phyloP scores from a whole-genome alignment of 2,113 vertebrate genomes.

The Aspiorhynchus laticeps region DNA sequence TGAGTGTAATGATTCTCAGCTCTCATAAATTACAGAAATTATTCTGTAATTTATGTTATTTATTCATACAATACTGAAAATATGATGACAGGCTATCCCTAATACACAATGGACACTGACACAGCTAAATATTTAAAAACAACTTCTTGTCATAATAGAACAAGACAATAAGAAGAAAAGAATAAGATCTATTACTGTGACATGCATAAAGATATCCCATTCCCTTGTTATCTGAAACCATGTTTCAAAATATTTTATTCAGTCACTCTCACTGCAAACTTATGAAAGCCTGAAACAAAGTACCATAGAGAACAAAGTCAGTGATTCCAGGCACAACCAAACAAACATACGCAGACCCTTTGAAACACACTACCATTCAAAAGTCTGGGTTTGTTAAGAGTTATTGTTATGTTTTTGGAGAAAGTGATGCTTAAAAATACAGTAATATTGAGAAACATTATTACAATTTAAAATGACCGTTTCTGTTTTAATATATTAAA shows the following conservation, averaged over 20 bases:
- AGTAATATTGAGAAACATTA: neutral
- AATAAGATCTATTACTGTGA: slow-evolving; percentile 1
- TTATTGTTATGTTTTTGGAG: neutral
- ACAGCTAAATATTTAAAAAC: neutral
- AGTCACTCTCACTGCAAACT: slow-evolving; percentile 1
- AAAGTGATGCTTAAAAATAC: neutral
- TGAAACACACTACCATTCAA: neutral
- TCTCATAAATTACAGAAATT: too few species aligned
- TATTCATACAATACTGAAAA: neutral
- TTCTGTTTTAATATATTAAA: neutral
- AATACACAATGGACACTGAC: neutral
- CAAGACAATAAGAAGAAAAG: slow-evolving; percentile 3
- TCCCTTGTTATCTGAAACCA: neutral
- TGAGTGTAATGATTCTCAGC: too few species aligned
- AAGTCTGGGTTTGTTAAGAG: neutral
- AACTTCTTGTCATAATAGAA: neutral
- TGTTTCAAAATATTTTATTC: slow-evolving; percentile 15
- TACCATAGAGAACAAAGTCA: neutral
- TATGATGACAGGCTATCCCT: neutral
- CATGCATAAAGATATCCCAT: neutral
- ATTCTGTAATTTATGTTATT: neutral
- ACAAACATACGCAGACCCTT: neutral
- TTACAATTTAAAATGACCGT: neutral
- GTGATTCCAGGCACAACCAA: neutral
- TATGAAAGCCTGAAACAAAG: slow-evolving; percentile 17